Base-by-base conservation (phyloP, 2,113 vertebrate species). In the Melanostigma gelatinosum region DNA sequence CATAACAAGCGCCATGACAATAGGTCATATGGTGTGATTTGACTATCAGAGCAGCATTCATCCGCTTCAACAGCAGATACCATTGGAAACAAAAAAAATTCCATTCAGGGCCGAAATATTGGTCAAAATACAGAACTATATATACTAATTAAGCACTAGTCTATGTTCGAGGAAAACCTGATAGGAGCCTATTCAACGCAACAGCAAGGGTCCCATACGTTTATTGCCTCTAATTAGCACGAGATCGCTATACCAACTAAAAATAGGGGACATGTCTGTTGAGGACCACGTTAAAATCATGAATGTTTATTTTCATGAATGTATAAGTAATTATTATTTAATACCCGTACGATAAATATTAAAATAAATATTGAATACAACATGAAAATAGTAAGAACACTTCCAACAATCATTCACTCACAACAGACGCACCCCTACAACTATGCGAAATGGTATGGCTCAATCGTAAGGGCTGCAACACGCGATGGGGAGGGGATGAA, bases 191-290 rank as follows among this genome's bases (percentile, higher is more conserved):
- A 8, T 18, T 15, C 34, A 10, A 10, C 0, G 4, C 16, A 50
- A 54, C 58, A 42, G 8, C 1, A 24, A 13, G 4, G 0, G 16
- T n/a, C 32, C 18, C 27, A 46, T 4, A 63, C 4, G 9, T 61
- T 15, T 34, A 54, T 50, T 60, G 61, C 61, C 44, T 80, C 66
- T 84, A 88, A 87, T 90, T 91, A 87, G 67, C 52, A 65, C 27
- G 22, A 44, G 57, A 52, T 38, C 12, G 52, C 27, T 38, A 4
- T 18, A 22, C 46, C 15, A 70, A 29, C 24, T 1, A 8, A 38
- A 75, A 67, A 68, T 36, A 42, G 36, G 57, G 10, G 36, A 0
- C 1, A 2, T 6, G 3, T 0, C 10, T 24, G 16, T 69, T 32
- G 24, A 11, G 1, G 5, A 3, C 36, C 54, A 8, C 1, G 10